Conservation (phyloP, 1,140 invertebrate species). For the Latrodectus geometricus region DNA sequence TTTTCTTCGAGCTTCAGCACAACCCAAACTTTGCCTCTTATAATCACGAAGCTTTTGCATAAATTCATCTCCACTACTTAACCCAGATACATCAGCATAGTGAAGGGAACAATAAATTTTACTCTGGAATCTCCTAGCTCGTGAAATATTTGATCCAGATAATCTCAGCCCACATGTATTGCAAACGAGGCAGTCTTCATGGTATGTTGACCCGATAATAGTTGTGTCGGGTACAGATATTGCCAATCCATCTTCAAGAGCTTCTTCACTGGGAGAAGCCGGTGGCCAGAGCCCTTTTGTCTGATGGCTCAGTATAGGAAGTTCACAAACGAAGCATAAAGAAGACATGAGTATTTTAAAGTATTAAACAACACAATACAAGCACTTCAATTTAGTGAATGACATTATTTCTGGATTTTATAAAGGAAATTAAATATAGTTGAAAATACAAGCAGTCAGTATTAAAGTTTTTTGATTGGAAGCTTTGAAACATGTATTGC, state of each 20-base stretch:
- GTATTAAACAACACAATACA: too few relatives aligned
- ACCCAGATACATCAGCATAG: conserved; percentile 92
- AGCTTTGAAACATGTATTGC: too few relatives aligned
- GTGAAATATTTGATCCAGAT: conserved; percentile 88
- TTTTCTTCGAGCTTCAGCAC: conserved; percentile 89
- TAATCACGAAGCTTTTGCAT: conserved; percentile 95
- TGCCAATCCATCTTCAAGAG: conserved; percentile 51
- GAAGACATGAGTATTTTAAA: conserved; percentile 64
- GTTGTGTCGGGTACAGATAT: conserved; percentile 26
- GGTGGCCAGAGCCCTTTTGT: conserved; percentile 62
- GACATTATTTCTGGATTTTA: too few relatives aligned
- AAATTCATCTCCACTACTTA: conserved; percentile 86
- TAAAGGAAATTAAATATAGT: too few relatives aligned
- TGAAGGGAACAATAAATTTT: conserved; percentile 90
- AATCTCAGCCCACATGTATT: conserved; percentile 93
- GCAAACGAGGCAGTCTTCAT: conserved; percentile 95
- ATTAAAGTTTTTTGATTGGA: too few relatives aligned
- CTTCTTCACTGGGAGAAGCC: conserved; percentile 56
- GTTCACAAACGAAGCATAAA: conserved; percentile 93
- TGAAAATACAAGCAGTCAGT: too few relatives aligned
- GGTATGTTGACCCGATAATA: conserved; percentile 73
- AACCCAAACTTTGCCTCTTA: conserved; percentile 93
- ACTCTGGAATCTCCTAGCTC: conserved; percentile 81
- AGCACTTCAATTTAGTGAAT: too few relatives aligned
- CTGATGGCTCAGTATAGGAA: conserved; percentile 91